Base-by-base conservation (phyloP, 35 echinoderm and acorn worm genomes). In the Strongylocentrotus purpuratus region DNA sequence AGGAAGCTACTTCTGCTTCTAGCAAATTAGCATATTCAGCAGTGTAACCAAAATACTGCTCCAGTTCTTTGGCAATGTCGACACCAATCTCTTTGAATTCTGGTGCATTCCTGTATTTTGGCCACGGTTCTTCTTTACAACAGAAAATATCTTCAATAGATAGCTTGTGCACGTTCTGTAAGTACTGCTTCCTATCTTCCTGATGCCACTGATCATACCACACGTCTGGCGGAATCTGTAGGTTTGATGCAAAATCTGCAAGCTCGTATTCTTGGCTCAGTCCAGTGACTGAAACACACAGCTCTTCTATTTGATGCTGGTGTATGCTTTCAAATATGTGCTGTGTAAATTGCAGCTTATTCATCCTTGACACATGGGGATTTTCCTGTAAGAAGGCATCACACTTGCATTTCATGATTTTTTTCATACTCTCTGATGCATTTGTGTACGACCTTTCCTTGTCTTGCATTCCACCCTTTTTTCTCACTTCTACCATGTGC, bases 401-500 rank as follows among this genome's bases (percentile, higher is more conserved):
- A 89, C 87, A 31, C 25, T 89, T 89, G 87, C 33, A 89, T 9
- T 89, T 89, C 87, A 89, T 89, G 45, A 41, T 33, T 5, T 89
- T 89, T n/a, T 45, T 89, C 87, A 89, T 89, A 45, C 87, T 89
- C 87, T 89, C 87, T 89, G 87, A 89, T 89, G 87, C 87, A 1
- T 89, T 33, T 41, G 87, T 89, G 45, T 89, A 89, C 18, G 87
- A 89, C 87, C 87, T 89, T 18, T 89, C 87, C 32, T 89, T 89
- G 87, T 89, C 87, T 89, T 31, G 87, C 87, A 89, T 89, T 25
- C 87, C 87, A n/a, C 87, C 33, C 32, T 89, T 2, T 89, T 32
- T 45, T 89, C 87, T 2, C 87, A 78, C n/a, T n/a, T n/a, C 65
- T 78, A 78, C 65, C 65, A 78, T 78, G 65, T 78, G 65, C 65